Conservation (phyloP, 2,888 invertebrate species). For the Nysson spinosus region DNA sequence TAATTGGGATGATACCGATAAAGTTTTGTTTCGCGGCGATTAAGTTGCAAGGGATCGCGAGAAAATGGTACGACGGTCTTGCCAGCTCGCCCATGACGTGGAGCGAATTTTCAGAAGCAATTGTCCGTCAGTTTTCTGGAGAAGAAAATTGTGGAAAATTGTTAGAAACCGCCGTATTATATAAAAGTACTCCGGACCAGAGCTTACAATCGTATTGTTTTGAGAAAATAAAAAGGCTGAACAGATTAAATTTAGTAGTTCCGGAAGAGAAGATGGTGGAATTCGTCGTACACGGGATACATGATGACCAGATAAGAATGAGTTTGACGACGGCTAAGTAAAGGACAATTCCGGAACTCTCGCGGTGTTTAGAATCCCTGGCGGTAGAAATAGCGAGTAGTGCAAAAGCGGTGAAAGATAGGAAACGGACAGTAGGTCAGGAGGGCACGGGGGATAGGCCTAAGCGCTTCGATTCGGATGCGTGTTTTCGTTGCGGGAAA, state of each 20-base stretch:
- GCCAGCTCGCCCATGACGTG: slow-evolving; percentile 17
- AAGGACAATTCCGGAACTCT: slow-evolving; percentile 36
- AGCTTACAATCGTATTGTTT: too few relatives aligned
- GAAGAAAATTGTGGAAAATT: slow-evolving; percentile 38
- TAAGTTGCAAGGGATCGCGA: slow-evolving; percentile 39
- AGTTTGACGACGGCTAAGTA: slow-evolving; percentile 15
- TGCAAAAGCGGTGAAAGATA: background rate
- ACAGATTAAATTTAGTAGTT: slow-evolving; percentile 34
- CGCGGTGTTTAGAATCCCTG: slow-evolving; percentile 7
- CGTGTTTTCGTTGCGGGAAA: background rate
- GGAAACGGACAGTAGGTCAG: background rate
- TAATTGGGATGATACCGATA: slow-evolving; percentile 35
- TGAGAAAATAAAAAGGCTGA: slow-evolving; percentile 33
- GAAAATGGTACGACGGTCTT: slow-evolving; percentile 42
- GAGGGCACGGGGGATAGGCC: background rate
- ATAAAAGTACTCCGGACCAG: slow-evolving; percentile 27
- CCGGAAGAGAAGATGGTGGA: slow-evolving; percentile 32
- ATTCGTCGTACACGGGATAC: slow-evolving; percentile 39
- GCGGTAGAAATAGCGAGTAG: background rate
- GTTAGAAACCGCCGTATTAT: slow-evolving; percentile 13
- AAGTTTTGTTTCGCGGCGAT: slow-evolving; percentile 37
- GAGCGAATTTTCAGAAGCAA: slow-evolving; percentile 29
- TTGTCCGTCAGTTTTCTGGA: slow-evolving; percentile 35
- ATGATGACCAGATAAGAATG: slow-evolving; percentile 34
- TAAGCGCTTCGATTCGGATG: background rate